Evolutionary conservation across 1,140 invertebrate genomes (phyloP).

Genomic region (Harlomillsia oculata): DNA sequence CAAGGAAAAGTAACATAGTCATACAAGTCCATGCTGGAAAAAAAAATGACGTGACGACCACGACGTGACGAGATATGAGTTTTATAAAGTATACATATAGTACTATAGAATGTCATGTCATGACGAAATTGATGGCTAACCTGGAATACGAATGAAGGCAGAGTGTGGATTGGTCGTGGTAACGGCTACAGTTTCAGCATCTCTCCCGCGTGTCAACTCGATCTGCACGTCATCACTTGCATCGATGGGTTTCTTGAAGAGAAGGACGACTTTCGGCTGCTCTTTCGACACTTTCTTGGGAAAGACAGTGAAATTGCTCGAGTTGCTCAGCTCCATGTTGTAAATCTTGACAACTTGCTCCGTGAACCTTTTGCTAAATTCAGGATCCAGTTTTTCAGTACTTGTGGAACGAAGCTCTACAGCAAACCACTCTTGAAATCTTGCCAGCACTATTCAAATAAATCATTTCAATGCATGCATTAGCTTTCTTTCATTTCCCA

Average conservation of each 20-base stretch:
- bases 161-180: constrained; percentile 25
- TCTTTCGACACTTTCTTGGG: constrained; percentile 32
- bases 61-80: no score
- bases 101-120: no score
- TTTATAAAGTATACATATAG: no score
- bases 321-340: constrained; percentile 28
- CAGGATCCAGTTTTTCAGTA: constrained; percentile 25
- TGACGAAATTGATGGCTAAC: no score
- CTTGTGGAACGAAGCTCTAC: constrained; percentile 27
- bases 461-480: no score
- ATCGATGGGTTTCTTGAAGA: constrained; percentile 29
- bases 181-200: neutral
- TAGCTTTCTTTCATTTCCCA: no score
- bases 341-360: constrained; percentile 33
- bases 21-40: no score
- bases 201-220: constrained; percentile 19
- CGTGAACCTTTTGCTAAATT: constrained; percentile 31
- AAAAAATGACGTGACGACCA: no score
- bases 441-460: constrained; percentile 27
- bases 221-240: constrained; percentile 9
- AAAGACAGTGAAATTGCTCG: constrained; percentile 28
- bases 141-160: constrained; percentile 25
- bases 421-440: constrained; percentile 30
- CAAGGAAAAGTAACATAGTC: neutral
- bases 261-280: constrained; percentile 26